Conservation (phyloP, 2,113 vertebrate species). For the Stigmatopora argus region DNA sequence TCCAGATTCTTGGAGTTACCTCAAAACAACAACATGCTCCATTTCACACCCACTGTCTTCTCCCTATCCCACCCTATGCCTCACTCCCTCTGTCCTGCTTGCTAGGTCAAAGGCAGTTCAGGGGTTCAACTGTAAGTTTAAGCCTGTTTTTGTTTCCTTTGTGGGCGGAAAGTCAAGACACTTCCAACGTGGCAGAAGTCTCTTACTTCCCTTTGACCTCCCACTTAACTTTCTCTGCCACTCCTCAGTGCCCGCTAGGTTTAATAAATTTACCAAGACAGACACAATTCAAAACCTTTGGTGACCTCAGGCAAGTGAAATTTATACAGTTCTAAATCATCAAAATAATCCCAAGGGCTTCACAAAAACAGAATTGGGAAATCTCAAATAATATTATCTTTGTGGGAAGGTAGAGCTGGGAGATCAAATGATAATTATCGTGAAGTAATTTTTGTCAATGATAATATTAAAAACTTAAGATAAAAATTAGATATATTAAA, state of each 20-base stretch:
- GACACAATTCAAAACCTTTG: no score
- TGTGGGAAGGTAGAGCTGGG: no score
- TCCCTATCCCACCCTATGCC: constrained; percentile 55
- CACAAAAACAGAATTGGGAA: no score
- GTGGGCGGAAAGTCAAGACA: constrained; percentile 58
- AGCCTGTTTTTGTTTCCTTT: constrained; percentile 64
- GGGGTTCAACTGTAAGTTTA: constrained; percentile 80
- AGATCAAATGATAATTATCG: no score
- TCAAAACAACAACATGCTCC: constrained; percentile 73
- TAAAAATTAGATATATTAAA: no score
- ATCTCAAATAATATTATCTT: no score
- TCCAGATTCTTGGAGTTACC: constrained; percentile 73
- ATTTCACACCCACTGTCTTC: constrained; percentile 62
- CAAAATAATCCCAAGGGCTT: no score
- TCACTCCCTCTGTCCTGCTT: constrained; percentile 46
- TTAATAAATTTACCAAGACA: no score
- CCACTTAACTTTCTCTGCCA: constrained; percentile 56
- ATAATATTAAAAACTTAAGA: no score
- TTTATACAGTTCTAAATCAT: no score
- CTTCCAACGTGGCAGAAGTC: constrained; percentile 49
- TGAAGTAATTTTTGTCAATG: no score
- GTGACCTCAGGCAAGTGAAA: no score
- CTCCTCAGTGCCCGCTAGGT: constrained; percentile 35
- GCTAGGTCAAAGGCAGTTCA: constrained; percentile 76
- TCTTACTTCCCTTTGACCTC: constrained; percentile 65